Evolutionary conservation across 2,797 vertebrate species (phyloP), one percentile per base, ranked within the genome.

Genomic region (Dallia pectoralis): DNA sequence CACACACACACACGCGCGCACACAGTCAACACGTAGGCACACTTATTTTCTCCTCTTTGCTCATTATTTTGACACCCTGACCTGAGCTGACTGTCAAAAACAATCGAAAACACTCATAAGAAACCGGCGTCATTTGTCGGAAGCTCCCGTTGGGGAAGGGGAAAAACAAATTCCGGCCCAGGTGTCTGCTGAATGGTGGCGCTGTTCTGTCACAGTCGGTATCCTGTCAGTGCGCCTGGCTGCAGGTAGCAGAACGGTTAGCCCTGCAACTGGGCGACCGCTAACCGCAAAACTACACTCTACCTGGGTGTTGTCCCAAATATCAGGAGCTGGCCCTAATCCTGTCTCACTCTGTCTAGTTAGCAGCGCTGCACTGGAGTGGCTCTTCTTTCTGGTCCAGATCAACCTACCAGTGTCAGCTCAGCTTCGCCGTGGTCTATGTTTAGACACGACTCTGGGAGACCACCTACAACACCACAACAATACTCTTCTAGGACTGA

Each of bases 321-420:
- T 88, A 87, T 91, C 88, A 92, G 79, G 78, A 88, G 70, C 36
- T 67, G 82, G 77, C 76, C 89, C 81, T 89, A 91, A 90, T 93
- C 89, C 89, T 67, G 78, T 84, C 84, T 87, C 49, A 63, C 76
- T 75, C 40, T 81, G 77, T 80, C 84, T 84, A 66, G 72, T 75
- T 68, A 77, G 67, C 82, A 30, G 79, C 83, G 86, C 84, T 74
- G 79, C 82, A 82, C 72, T 73, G 51, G 70, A 72, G 73, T 79
- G 77, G 73, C 79, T 81, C 77, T 78, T 75, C 79, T 77, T 8
- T n/a, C 51, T n/a, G n/a, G 73, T 82, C 79, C 82, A 82, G 76
- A 80, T 71, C 73, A 84, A 1, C 70, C 78, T 72, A 40, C 53
- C 27, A 51, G 48, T 32, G 47, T 51, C 19, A 40, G 44, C 44